phyloP scores from a whole-genome alignment of 2,888 invertebrate species.

The Caenorhabditis zanzibari region DNA sequence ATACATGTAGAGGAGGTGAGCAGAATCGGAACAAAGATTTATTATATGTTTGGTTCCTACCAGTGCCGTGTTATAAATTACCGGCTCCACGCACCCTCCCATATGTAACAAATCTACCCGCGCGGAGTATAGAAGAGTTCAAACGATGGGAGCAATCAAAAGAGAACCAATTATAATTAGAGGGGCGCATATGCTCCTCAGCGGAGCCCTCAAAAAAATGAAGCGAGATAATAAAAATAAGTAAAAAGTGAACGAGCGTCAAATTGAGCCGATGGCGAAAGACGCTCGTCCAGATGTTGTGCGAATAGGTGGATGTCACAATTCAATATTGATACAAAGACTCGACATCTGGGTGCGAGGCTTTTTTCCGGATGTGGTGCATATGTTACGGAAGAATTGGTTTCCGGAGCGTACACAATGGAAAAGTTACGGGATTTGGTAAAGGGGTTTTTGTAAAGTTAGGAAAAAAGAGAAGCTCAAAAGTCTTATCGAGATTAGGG shows the following conservation, averaged over 20 bases:
- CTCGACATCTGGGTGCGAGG: slow-evolving; percentile 39
- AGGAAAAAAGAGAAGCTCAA: not conserved
- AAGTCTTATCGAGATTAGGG: not conserved
- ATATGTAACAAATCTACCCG: slow-evolving; percentile 55
- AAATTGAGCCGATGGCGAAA: slow-evolving; percentile 58
- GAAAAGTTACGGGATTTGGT: not conserved
- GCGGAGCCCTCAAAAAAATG: not conserved
- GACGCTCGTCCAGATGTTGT: slow-evolving; percentile 51
- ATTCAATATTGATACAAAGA: slow-evolving; percentile 44
- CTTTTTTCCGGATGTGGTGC: slow-evolving; percentile 58
- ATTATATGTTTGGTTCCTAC: slow-evolving; percentile 27
- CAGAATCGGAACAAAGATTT: slow-evolving; percentile 36
- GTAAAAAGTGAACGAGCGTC: slow-evolving; percentile 59
- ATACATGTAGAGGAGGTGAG: slow-evolving; percentile 36
- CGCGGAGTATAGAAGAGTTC: slow-evolving; percentile 24
- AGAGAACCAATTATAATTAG: slow-evolving; percentile 45
- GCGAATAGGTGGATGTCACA: slow-evolving; percentile 29
- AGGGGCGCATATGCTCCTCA: slow-evolving; percentile 44
- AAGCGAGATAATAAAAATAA: slow-evolving; percentile 42
- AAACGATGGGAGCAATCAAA: not conserved
- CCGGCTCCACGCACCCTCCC: slow-evolving; percentile 28
- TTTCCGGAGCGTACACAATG: slow-evolving; percentile 24
- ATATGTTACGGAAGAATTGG: slow-evolving; percentile 48
- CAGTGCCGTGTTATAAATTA: slow-evolving; percentile 47
- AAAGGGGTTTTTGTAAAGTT: not conserved